Evolutionary conservation across 1,140 invertebrate genomes (phyloP), one percentile per base, ranked within the genome.

Genomic region (Neodiprion virginianus): DNA sequence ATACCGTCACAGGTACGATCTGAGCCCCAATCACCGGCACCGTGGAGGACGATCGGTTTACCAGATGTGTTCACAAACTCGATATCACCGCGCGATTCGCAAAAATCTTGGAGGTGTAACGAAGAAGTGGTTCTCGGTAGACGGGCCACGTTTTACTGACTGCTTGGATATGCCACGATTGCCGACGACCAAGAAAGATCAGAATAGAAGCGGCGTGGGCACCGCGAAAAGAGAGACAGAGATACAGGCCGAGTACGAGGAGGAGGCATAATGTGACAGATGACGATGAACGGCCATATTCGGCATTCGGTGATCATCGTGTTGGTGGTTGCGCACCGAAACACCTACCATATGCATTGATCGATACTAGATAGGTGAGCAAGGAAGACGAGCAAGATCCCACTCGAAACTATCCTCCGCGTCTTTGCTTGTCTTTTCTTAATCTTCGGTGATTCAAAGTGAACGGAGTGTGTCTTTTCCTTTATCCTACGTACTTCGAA

Each of bases 271-370:
- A 66, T 74, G 53, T 78, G 80, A 79, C 75, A 74, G 71, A 78
- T 78, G 79, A 75, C 65, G 75, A 72, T 73, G 74, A 69, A 75
- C 76, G 48, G 67, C 82, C 83, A 84, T 85, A 84, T 85, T 84
- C 82, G 82, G 81, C 72, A 76, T 79, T 80, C n/a, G 79, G 77
- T 72, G 73, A 66, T 73, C 11, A 8, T 1, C n/a, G 4, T 61
- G 53, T 61, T 61, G 11, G 53, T 7, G 53, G n/a, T 61, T n/a
- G 11, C 1, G 53, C 53, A 8, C 53, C 8, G 7, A 12, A 1
- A 61, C 53, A 40, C 5, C 28, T 40, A 40, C 7, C 2, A n/a
- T 40, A 40, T 61, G 53, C 53, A 61, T 61, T 61, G 53, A 61
- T 61, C 53, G 53, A 61, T 61, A 11, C 53, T 12, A 61, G 53